These are phyloP conservation scores for Hipposideros armiger DNA, from an alignment of 2,113 vertebrate genomes.

Conservation along the genomic window DNA sequence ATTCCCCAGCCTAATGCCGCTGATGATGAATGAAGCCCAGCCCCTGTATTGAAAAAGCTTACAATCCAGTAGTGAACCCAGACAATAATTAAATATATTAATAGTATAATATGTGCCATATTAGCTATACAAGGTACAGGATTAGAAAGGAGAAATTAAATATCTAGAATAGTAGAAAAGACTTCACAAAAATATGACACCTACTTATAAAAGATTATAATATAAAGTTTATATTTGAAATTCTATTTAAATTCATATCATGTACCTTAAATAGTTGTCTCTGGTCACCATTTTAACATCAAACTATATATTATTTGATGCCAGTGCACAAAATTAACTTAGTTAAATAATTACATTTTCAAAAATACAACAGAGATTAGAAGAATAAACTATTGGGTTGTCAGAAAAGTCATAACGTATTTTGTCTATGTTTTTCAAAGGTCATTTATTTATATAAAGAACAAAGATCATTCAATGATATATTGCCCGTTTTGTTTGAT, in stretches of 20 bases:
- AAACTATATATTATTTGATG: not conserved
- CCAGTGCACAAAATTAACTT: not conserved
- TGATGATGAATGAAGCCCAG: not conserved
- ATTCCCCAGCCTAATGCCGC: not conserved
- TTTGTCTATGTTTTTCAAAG: too few relatives aligned
- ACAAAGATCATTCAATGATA: too few relatives aligned
- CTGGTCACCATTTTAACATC: not conserved
- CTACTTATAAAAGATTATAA: not conserved
- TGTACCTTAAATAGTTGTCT: not conserved
- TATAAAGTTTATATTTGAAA: not conserved
- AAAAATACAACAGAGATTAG: not conserved
- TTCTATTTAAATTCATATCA: conserved; percentile 6
- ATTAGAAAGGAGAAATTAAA: not conserved
- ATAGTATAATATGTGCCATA: not conserved
- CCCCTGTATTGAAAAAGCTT: not conserved
- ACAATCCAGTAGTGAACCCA: not conserved
- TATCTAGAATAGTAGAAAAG: not conserved
- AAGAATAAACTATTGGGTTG: not conserved
- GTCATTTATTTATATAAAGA: too few relatives aligned
- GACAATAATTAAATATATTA: not conserved
- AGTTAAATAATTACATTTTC: not conserved
- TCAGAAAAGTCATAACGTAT: too few relatives aligned
- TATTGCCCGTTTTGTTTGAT: too few relatives aligned
- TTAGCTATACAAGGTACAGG: not conserved
- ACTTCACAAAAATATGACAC: not conserved